phyloP scores from a whole-genome alignment of 2,797 vertebrate species.

The Myotis planiceps region DNA sequence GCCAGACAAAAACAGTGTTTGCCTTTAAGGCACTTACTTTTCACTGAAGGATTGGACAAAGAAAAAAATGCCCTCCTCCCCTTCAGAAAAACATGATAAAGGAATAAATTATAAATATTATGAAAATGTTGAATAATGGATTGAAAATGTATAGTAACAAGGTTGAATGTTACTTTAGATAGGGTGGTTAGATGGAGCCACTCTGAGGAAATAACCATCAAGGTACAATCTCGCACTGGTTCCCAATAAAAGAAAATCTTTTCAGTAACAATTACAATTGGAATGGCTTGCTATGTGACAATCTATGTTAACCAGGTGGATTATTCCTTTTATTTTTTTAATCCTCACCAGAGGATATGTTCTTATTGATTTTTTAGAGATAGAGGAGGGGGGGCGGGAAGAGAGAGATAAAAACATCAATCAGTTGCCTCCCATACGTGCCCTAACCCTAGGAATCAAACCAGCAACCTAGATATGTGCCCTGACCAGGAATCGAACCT shows the following conservation, averaged over 20 bases:
- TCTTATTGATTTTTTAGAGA: not conserved
- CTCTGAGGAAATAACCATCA: not conserved
- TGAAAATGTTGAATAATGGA: not conserved
- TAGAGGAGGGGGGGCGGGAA: not conserved
- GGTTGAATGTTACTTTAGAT: not conserved
- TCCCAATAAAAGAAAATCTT: not conserved
- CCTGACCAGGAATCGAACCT: not conserved
- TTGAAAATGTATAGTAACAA: not conserved
- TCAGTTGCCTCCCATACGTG: not conserved
- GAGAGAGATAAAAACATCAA: not conserved
- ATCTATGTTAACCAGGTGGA: not conserved
- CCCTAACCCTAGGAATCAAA: not conserved
- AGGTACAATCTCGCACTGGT: not conserved
- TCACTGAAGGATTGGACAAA: not conserved
- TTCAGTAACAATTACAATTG: not conserved
- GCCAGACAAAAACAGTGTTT: not conserved
- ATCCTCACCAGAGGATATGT: not conserved
- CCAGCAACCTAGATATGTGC: not conserved
- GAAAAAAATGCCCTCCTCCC: fast-evolving
- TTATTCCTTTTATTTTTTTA: not conserved
- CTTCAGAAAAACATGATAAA: not conserved
- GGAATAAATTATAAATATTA: not conserved
- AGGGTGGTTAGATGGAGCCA: not conserved
- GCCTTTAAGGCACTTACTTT: not conserved
- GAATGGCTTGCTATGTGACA: not conserved